Evolutionary conservation across 2,888 invertebrate genomes (phyloP).

Genomic region (Eupithecia insigniata): DNA sequence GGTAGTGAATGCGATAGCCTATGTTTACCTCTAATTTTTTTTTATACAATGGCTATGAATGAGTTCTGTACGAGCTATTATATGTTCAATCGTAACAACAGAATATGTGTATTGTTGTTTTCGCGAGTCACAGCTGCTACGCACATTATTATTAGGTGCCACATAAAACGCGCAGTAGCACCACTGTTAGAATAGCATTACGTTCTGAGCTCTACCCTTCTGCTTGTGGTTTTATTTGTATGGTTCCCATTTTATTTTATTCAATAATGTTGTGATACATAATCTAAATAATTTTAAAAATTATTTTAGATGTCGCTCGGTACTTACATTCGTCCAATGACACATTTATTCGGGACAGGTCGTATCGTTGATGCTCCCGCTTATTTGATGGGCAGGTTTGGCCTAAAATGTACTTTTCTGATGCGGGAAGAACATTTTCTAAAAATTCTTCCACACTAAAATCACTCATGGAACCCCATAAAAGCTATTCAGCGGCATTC

Average conservation of each 20-base stretch:
- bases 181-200: not conserved
- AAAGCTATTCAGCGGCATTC: not conserved
- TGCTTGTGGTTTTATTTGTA: not conserved
- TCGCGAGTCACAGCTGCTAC: slow-evolving; percentile 1
- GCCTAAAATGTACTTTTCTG: too few relatives aligned
- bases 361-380: too few relatives aligned
- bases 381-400: too few relatives aligned
- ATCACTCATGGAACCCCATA: not conserved
- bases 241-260: not conserved
- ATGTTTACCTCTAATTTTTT: not conserved
- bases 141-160: not conserved
- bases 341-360: too few relatives aligned
- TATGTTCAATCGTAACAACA: not conserved
- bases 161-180: not conserved
- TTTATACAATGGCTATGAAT: not conserved
- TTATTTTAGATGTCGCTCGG: too few relatives aligned
- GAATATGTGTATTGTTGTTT: not conserved
- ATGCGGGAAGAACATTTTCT: too few relatives aligned
- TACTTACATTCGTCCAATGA: too few relatives aligned
- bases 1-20: not conserved
- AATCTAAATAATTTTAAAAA: too few relatives aligned
- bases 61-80: not conserved
- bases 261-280: too few relatives aligned
- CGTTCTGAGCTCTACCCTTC: not conserved
- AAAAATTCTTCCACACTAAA: not conserved